These are phyloP conservation scores for Atherinomorus stipes DNA, from an alignment of 2,113 vertebrate species.

Conservation along the genomic window DNA sequence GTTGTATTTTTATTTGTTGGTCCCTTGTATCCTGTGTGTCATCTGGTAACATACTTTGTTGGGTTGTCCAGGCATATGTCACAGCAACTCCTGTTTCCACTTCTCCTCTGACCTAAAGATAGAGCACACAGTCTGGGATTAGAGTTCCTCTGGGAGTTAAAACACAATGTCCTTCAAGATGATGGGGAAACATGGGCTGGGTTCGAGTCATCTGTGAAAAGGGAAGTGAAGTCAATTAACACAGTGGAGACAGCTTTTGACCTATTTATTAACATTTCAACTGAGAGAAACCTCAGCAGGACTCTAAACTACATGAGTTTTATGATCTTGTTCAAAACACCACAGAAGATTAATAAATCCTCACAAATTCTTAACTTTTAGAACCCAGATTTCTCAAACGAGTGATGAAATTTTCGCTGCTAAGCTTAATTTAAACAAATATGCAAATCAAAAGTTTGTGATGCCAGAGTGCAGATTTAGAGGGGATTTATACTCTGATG, in stretches of 20 bases:
- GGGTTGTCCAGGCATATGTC: not conserved
- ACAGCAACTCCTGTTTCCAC: conserved; percentile 49
- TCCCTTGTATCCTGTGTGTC: not conserved
- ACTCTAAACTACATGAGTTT: not conserved
- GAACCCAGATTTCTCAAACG: no score
- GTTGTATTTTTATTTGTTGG: not conserved
- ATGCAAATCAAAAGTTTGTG: no score
- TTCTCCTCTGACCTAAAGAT: conserved; percentile 63
- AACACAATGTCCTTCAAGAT: conserved; percentile 68
- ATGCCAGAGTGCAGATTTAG: no score
- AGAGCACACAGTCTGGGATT: conserved; percentile 46
- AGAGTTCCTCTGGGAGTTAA: conserved; percentile 61
- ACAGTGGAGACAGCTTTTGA: not conserved
- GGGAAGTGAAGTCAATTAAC: conserved; percentile 24
- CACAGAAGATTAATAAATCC: not conserved
- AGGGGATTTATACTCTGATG: no score
- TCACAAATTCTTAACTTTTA: not conserved
- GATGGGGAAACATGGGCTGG: conserved; percentile 27
- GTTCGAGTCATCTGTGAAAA: conserved; percentile 5
- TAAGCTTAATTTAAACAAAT: no score
- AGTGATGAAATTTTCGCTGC: no score
- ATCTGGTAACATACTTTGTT: conserved; percentile 23
- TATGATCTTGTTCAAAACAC: not conserved
- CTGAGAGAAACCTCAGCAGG: not conserved
- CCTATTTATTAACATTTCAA: not conserved